Conservation (phyloP, 2,797 vertebrate genomes). For the Borostomias antarcticus region DNA sequence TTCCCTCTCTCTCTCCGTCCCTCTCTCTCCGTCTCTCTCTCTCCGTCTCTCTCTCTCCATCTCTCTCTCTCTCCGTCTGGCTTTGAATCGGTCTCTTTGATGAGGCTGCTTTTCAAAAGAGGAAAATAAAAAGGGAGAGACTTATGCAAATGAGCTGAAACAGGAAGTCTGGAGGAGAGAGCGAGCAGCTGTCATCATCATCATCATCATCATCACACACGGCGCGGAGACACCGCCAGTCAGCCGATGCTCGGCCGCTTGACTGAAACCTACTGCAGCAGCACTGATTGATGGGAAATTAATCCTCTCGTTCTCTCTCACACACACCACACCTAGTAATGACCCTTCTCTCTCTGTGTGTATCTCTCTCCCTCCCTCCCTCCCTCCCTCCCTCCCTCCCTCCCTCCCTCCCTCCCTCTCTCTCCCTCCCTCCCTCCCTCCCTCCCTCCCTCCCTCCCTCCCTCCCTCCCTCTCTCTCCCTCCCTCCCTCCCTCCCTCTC, state of each 20-base stretch:
- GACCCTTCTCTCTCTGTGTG: not conserved
- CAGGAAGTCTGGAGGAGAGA: constrained; percentile 5
- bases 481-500: not conserved
- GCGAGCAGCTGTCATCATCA: no score
- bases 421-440: not conserved
- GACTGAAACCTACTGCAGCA: no score
- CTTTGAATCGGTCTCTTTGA: constrained; percentile 55
- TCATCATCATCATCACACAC: no score
- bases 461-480: not conserved
- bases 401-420: not conserved
- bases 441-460: not conserved
- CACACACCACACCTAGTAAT: no score
- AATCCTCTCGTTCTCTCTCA: no score
- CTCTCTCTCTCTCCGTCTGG: no score
- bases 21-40: no score
- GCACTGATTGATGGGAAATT: no score
- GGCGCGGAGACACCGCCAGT: no score
- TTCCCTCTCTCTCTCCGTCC: not conserved
- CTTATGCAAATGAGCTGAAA: constrained; percentile 48
- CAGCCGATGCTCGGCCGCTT: no score
- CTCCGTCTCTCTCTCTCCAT: no score
- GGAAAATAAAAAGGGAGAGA: constrained; percentile 47
- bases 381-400: not conserved
- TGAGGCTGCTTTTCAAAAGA: constrained; percentile 42
- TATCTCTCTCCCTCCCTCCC: not conserved